Evolutionary conservation across 1,140 invertebrate genomes (phyloP), one percentile per base, ranked within the genome.

Genomic region (Paramacrobiotus metropolitanus): DNA sequence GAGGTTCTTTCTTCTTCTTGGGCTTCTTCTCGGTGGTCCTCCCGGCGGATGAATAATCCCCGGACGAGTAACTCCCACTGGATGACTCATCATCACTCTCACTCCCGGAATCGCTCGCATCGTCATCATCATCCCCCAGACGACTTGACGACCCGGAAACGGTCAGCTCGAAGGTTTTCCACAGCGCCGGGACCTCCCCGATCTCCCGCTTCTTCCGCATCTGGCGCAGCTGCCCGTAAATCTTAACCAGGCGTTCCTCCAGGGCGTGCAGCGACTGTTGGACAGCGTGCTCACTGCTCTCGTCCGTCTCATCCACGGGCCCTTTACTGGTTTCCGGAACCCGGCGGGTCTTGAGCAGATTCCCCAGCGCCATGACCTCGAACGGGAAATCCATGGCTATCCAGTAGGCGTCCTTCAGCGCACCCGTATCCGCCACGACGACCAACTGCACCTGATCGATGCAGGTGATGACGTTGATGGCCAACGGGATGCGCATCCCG

Each of bases 111-210:
- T n/a, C n/a, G 34, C 34, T 40, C 34, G 34, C 9, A 40, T n/a
- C n/a, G 34, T 9, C 9, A 9, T 40, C 34, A 9, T n/a, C 34
- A 9, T 40, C 34, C 34, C 9, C 34, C 9, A n/a, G 34, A 9
- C 9, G 34, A 9, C n/a, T n/a, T n/a, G n/a, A 40, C 34, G n/a
- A n/a, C n/a, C n/a, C n/a, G n/a, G n/a, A n/a, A n/a, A n/a, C n/a
- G n/a, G n/a, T n/a, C n/a, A n/a, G n/a, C n/a, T 24, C 24, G 48
- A 55, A 55, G 48, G 48, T 55, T 28, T 55, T 55, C 48, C 48
- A 55, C 48, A 55, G 24, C 15, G 48, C 48, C 15, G 48, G 48
- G 4, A 55, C 24, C 24, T 55, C 28, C 15, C 48, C 48, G 9
- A 55, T 55, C 15, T 55, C 48, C 28, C 48, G 48, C 15, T 55